Evolutionary conservation across 2,888 invertebrate species (phyloP), one percentile per base, ranked within the genome.

Genomic region (Coenonympha glycerion): DNA sequence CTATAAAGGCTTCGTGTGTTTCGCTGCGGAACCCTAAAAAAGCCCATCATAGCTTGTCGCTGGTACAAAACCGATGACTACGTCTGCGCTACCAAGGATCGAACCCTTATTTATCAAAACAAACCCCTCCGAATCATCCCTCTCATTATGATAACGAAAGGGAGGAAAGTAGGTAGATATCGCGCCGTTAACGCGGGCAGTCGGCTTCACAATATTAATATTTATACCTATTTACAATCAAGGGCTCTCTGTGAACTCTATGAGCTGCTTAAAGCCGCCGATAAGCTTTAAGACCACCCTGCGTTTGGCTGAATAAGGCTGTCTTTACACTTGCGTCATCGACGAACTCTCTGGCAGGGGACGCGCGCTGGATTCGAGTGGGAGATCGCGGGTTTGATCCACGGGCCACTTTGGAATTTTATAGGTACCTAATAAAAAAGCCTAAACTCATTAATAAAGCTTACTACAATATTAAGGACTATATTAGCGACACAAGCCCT

Each of bases 251-350:
- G 34, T 28, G 28, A 46, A 34, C 46, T 40, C 34, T 28, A 30
- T 46, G 40, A 34, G 34, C 51, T 47, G 46, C 40, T 47, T 40
- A 51, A 19, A 39, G 46, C 46, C 26, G 8, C 22, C 37, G 51
- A 51, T 51, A 51, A 51, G 46, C 46, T 51, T 51, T 41, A 46
- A 34, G 51, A 51, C 9, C 28, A 5, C 28, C 21, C 39, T 22
- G 26, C 40, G 40, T 39, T 40, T 34, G 15, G 8, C 30, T 26
- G 3, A 6, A 13, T 46, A 28, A 47, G 34, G 34, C 6, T 5
- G 2, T 3, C 30, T 39, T 8, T 9, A 47, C 13, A 39, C 41
- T 18, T 18, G 18, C 37, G 36, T 37, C 37, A 21, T 5, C 4
- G 3, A 22, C 3, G 6, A n/a, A n/a, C n/a, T n/a, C n/a, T n/a